Conservation (phyloP, 1,140 invertebrate species). For the Drosophila nigrodunni region DNA sequence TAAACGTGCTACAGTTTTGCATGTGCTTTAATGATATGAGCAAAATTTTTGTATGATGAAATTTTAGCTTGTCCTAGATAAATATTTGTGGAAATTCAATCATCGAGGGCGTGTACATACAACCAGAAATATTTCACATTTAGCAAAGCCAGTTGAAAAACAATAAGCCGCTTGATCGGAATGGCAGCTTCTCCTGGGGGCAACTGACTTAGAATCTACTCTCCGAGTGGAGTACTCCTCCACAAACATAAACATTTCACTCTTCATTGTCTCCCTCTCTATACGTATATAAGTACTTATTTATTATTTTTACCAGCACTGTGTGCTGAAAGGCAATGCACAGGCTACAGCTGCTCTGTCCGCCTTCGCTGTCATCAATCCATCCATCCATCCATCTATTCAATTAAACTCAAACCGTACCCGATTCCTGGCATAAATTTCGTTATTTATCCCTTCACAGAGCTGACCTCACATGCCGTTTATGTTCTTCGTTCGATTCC, state of each 20-base stretch:
- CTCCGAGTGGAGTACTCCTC: not conserved
- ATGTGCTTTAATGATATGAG: not conserved
- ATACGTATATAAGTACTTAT: slow-evolving; percentile 8
- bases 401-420: slow-evolving; percentile 41
- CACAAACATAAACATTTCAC: not conserved
- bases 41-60: not conserved
- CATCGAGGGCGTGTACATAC: not conserved
- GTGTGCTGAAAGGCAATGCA: slow-evolving; percentile 13
- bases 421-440: slow-evolving; percentile 40
- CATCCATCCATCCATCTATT: slow-evolving; percentile 45
- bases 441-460: slow-evolving; percentile 41
- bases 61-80: slow-evolving; percentile 16
- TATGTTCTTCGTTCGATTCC: slow-evolving; percentile 29
- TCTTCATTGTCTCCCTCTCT: not conserved
- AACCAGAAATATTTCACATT: slow-evolving; percentile 22
- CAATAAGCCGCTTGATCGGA: slow-evolving; percentile 22
- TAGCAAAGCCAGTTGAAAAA: slow-evolving; percentile 29
- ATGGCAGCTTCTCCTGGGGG: slow-evolving; percentile 15
- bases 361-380: slow-evolving; percentile 23
- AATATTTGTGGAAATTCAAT: slow-evolving; percentile 31
- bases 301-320: slow-evolving; percentile 31
- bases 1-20: too few relatives aligned
- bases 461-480: slow-evolving; percentile 35
- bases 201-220: slow-evolving; percentile 12
- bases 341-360: not conserved